Base-by-base conservation (phyloP, 1,140 invertebrate genomes). In the Caerostris darwini region DNA sequence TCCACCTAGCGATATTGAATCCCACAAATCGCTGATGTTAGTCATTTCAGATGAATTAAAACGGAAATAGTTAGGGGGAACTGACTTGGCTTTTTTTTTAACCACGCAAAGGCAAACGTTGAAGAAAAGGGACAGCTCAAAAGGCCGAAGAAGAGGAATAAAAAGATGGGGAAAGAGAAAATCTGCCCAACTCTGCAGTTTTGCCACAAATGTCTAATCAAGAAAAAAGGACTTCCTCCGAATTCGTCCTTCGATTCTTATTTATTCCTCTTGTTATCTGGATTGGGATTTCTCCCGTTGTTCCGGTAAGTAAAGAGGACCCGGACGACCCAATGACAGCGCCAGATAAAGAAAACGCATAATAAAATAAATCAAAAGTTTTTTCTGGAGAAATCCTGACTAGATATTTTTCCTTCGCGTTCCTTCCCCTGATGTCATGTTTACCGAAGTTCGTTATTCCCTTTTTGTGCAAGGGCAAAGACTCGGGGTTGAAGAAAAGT, bases 211-310 rank as follows among this genome's bases (percentile, higher is more conserved):
- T 61, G 85, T 86, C 85, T 61, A 86, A 86, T 86, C 56, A 64
- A 86, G 57, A 89, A 57, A n/a, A 89, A 69, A 50, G 14, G 85
- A 14, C 53, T 89, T 89, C 64, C n/a, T 85, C 19, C 54, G 58
- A 59, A 59, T 87, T 87, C 34, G 3, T 59, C 7, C 58, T 87
- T 17, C 85, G n/a, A 61, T 87, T 59, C 85, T 53, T 87, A 87
- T 87, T 87, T 87, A 87, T 87, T 87, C 85, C 58, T 64, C 85
- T 87, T 87, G 57, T 61, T 87, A 87, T 50, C 57, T 10, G 10
- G 12, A 17, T 34, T 87, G 19, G 58, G 57, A 53, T 64, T 87
- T 87, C 58, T 19, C 58, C 58, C 34, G 58, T 59, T 87, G 58
- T 87, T 87, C 34, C 71, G 71, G 34, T 77, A 77, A 77, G 71